Evolutionary conservation across 2,888 invertebrate genomes (phyloP).

Genomic region (Neoascia interrupta): DNA sequence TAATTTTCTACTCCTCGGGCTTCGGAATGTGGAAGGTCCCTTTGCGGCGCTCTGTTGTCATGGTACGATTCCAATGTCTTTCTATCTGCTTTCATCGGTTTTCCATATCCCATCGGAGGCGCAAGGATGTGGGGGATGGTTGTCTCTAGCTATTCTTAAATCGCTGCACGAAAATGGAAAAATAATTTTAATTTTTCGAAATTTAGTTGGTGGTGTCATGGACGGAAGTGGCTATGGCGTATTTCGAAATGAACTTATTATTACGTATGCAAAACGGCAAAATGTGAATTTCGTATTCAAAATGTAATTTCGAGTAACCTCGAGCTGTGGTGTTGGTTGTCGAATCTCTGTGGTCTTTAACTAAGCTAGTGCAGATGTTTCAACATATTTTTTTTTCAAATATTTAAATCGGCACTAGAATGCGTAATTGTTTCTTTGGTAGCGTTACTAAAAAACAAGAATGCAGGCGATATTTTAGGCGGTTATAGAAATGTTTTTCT

Average conservation of each 20-base stretch:
- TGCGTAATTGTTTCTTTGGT: too few relatives aligned
- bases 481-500: too few relatives aligned
- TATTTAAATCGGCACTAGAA: too few relatives aligned
- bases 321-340: too few relatives aligned
- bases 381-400: too few relatives aligned
- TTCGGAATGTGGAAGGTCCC: constrained; percentile 47
- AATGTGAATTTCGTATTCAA: constrained; percentile 67
- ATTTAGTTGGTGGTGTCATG: constrained; percentile 56
- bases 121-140: neutral
- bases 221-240: constrained; percentile 52
- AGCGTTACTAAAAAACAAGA: too few relatives aligned
- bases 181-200: constrained; percentile 65
- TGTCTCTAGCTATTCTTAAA: constrained; percentile 35
- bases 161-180: constrained; percentile 62
- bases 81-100: constrained; percentile 52
- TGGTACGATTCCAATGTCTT: constrained; percentile 28
- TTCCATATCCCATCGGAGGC: constrained; percentile 40
- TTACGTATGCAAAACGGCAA: constrained; percentile 64
- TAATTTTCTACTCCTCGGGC: constrained; percentile 65
- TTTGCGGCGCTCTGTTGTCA: constrained; percentile 6
- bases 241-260: constrained; percentile 53
- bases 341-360: too few relatives aligned
- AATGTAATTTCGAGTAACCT: too few relatives aligned
- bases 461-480: too few relatives aligned
- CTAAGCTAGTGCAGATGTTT: too few relatives aligned